phyloP scores from a whole-genome alignment of 2,113 vertebrate genomes.

The Gila orcuttii region DNA sequence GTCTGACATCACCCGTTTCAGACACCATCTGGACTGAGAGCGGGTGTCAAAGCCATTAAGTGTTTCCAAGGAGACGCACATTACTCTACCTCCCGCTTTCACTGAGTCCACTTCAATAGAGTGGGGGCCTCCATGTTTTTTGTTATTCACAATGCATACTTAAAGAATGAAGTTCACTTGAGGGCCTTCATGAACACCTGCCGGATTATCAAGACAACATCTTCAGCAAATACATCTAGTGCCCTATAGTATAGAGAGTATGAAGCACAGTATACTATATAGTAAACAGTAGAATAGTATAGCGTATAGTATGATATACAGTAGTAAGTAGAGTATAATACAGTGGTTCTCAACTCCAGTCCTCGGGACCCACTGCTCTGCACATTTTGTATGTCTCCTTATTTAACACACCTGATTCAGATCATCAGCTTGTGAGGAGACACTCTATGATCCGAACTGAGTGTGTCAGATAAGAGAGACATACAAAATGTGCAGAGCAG shows the following conservation, averaged over 20 bases:
- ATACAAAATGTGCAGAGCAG: no score
- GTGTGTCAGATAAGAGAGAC: no score
- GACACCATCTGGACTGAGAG: slow-evolving; percentile 22
- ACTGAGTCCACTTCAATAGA: background rate
- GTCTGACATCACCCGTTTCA: slow-evolving; percentile 4
- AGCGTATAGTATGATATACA: background rate
- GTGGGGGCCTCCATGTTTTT: background rate
- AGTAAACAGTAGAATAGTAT: background rate
- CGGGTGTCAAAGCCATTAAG: slow-evolving; percentile 37
- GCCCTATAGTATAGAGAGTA: background rate
- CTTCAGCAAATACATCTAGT: background rate
- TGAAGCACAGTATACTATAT: background rate
- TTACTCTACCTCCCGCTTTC: background rate
- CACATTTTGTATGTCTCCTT: no score
- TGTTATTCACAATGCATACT: background rate
- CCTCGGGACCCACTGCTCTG: no score
- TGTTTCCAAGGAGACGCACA: slow-evolving; percentile 40
- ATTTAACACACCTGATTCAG: no score
- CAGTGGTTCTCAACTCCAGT: no score
- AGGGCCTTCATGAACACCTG: background rate
- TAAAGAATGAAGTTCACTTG: background rate
- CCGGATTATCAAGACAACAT: background rate
- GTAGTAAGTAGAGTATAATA: background rate
- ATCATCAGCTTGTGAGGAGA: no score
- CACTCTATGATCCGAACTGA: no score